phyloP scores from a whole-genome alignment of 2,888 invertebrate genomes.

The Chromoteleia sp. region DNA sequence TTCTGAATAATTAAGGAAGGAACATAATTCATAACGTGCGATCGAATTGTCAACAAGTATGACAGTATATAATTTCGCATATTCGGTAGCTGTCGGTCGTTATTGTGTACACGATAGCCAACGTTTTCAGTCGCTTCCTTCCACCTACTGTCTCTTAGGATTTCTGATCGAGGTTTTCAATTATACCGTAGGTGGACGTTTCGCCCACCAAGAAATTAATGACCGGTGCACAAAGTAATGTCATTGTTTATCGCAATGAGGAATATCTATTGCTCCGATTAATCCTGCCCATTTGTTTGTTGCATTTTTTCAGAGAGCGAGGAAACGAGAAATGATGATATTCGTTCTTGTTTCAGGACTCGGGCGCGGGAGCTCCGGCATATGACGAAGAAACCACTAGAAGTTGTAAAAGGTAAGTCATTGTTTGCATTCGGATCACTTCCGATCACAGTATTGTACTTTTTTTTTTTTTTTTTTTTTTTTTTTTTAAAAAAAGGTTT shows the following conservation, averaged over 20 bases:
- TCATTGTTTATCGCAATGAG: constrained; percentile 47
- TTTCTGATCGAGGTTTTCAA: constrained; percentile 70
- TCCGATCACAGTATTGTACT: too few species aligned
- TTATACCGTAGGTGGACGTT: constrained; percentile 70
- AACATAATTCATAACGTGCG: constrained; percentile 1
- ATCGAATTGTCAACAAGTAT: constrained; percentile 46
- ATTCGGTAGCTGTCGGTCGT: constrained; percentile 55
- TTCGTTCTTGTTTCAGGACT: constrained; percentile 84
- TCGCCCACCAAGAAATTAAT: constrained; percentile 71
- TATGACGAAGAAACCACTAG: constrained; percentile 86
- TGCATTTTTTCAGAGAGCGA: background rate
- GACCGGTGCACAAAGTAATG: constrained; percentile 52
- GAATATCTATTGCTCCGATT: constrained; percentile 50
- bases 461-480: too few species aligned
- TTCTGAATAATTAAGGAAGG: constrained; percentile 3
- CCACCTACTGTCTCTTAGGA: constrained; percentile 46
- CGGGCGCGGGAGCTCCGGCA: constrained; percentile 85
- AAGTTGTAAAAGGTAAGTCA: constrained; percentile 85
- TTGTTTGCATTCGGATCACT: background rate
- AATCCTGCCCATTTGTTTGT: constrained; percentile 40
- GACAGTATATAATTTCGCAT: constrained; percentile 48
- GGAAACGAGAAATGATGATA: background rate
- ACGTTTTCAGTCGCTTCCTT: constrained; percentile 58
- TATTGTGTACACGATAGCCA: constrained; percentile 38
- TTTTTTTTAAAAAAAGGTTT: too few species aligned